These are phyloP conservation scores for Uropsilus gracilis DNA, from an alignment of 2,113 vertebrate genomes.

Conservation along the genomic window DNA sequence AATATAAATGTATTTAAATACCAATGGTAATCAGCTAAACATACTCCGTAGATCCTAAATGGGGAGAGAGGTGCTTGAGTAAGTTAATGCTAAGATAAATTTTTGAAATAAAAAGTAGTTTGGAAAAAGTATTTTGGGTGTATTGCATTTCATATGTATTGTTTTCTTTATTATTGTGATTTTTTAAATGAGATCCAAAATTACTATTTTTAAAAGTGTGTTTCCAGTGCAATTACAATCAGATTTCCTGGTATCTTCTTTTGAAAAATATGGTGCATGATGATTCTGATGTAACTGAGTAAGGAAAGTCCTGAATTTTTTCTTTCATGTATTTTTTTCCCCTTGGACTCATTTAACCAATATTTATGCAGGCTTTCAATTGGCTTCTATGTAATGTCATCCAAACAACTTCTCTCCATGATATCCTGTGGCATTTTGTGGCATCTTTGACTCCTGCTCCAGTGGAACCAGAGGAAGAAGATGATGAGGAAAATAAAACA, in stretches of 20 bases:
- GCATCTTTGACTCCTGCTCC: constrained; percentile 97
- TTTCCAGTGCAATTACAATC: neutral
- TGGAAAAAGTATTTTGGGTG: neutral
- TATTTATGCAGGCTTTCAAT: constrained; percentile 93
- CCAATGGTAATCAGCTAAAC: neutral
- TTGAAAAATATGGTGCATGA: neutral
- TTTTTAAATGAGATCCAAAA: neutral
- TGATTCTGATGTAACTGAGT: neutral
- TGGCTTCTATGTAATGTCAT: constrained; percentile 99
- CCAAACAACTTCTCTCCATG: constrained; percentile 98
- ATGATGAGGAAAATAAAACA: constrained; percentile 97
- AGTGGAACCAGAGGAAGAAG: constrained; percentile 95
- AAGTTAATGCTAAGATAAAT: constrained; percentile 27
- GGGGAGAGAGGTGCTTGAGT: neutral
- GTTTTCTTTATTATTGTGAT: neutral
- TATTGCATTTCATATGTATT: neutral
- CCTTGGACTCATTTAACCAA: constrained; percentile 13
- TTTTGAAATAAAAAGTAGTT: neutral
- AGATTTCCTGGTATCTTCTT: constrained; percentile 31
- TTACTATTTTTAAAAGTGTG: neutral
- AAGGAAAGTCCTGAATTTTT: neutral
- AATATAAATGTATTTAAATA: constrained; percentile 10
- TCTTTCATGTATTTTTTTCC: neutral
- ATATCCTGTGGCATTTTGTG: constrained; percentile 99
- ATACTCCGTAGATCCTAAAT: neutral